Conservation (phyloP, 2,113 vertebrate species). For the Phodopus roborovskii region DNA sequence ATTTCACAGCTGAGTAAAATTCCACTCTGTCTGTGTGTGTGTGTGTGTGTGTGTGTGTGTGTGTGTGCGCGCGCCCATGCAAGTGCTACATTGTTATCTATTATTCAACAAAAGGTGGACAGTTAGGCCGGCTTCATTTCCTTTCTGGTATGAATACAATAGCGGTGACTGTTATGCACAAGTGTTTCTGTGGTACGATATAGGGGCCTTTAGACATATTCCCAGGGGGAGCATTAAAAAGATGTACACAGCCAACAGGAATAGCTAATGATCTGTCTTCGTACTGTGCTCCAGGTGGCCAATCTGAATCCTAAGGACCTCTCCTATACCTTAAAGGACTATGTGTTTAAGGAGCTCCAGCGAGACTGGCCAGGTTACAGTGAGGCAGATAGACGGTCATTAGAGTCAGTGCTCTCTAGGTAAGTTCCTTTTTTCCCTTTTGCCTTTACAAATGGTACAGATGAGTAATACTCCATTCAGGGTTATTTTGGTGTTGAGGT, state of each 20-base stretch:
- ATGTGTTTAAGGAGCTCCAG: constrained; percentile 92
- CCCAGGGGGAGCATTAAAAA: neutral
- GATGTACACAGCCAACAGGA: neutral
- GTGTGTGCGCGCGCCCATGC: neutral
- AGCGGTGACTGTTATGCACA: neutral
- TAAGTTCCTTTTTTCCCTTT: constrained; percentile 80
- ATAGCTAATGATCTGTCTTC: constrained; percentile 68
- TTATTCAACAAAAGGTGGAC: neutral
- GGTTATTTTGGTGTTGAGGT: constrained; percentile 40
- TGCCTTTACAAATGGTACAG: constrained; percentile 48
- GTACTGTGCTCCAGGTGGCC: constrained; percentile 88
- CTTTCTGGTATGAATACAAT: neutral
- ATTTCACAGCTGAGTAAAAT: neutral
- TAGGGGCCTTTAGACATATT: neutral
- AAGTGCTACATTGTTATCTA: neutral
- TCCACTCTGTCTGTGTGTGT: neutral
- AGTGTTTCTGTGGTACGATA: neutral
- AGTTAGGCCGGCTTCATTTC: neutral
- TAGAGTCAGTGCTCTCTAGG: constrained; percentile 91
- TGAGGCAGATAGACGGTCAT: constrained; percentile 89
- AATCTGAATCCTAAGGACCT: constrained; percentile 94
- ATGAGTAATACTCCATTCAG: constrained; percentile 12
- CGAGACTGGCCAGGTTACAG: constrained; percentile 96
- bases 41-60: no score
- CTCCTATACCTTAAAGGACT: constrained; percentile 93